Evolutionary conservation across 1,140 invertebrate genomes (phyloP).

Genomic region (Zeugodacus cucurbitae): DNA sequence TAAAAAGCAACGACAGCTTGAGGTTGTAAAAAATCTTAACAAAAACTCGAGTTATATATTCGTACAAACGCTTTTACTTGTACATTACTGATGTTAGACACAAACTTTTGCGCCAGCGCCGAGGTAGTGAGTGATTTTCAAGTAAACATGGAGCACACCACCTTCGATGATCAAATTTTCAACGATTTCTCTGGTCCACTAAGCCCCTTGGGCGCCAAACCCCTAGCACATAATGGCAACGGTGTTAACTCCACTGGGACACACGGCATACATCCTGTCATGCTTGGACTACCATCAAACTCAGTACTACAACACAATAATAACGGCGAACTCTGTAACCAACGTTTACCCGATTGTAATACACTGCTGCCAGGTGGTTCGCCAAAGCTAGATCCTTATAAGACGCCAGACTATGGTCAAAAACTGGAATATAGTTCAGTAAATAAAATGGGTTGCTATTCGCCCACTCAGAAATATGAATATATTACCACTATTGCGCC

Average conservation of each 20-base stretch:
- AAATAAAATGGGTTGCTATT: constrained; percentile 63
- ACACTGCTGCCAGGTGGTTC: constrained; percentile 60
- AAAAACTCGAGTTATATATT: neutral
- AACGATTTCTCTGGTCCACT: constrained; percentile 71
- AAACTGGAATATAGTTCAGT: constrained; percentile 51
- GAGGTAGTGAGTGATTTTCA: neutral
- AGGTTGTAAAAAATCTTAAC: neutral
- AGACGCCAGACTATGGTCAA: constrained; percentile 54
- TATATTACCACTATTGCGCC: constrained; percentile 52
- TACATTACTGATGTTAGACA: constrained; percentile 25
- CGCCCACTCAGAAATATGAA: constrained; percentile 63
- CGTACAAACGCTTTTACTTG: neutral
- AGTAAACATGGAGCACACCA: constrained; percentile 75
- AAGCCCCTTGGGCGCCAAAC: constrained; percentile 63
- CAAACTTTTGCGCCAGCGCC: neutral
- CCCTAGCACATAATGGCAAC: constrained; percentile 62
- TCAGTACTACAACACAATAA: constrained; percentile 58
- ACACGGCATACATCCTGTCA: constrained; percentile 69
- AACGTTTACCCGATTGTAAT: constrained; percentile 63
- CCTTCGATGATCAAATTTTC: constrained; percentile 81
- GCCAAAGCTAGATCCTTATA: constrained; percentile 53
- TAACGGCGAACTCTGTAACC: constrained; percentile 51
- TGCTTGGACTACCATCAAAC: constrained; percentile 70
- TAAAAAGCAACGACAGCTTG: too few relatives aligned
- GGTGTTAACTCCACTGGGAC: constrained; percentile 33